Evolutionary conservation across 2,888 invertebrate species (phyloP), one percentile per base, ranked within the genome.

Genomic region (Epirrita christyi): DNA sequence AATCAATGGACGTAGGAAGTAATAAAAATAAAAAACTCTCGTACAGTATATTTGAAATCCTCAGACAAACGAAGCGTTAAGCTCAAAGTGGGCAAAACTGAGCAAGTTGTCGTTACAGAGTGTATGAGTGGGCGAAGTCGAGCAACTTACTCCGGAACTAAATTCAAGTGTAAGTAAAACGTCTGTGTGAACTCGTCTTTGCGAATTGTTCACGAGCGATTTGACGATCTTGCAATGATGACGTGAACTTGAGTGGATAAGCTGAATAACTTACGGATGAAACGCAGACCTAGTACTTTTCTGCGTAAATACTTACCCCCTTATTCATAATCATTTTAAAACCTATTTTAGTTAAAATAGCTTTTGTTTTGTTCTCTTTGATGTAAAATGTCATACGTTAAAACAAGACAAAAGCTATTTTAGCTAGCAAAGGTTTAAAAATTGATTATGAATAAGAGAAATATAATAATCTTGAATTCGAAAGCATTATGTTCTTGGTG

Each of bases 141-240:
- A 69, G 69, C 70, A 86, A 88, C 78, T 88, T 85, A 70, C 67
- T 67, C 68, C 68, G 66, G 70, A 83, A 83, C 83, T 81, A 81
- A 86, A 81, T 88, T 80, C 73, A 73, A 85, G 85, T 82, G 76
- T 75, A 75, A 81, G 81, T 76, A 81, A 80, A 85, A 79, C 81
- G 82, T 80, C 80, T 83, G 85, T 71, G 83, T 81, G 72, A 73
- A 77, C 81, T 80, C 76, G 76, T 73, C 81, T 79, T 76, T 72
- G 73, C 81, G 78, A 80, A 82, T 87, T 85, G 84, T 81, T 86
- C 86, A 83, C 85, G 76, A 83, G 75, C 80, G 83, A 87, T 86
- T 88, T 87, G 81, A 68, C 83, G 76, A 83, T 83, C 74, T 83
- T 74, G 67, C 73, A 78, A 83, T 83, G 78, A 85, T 80, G 81